Base-by-base conservation (phyloP, 92 coral and sea anemone genomes). In the Phenganax stokvisi region DNA sequence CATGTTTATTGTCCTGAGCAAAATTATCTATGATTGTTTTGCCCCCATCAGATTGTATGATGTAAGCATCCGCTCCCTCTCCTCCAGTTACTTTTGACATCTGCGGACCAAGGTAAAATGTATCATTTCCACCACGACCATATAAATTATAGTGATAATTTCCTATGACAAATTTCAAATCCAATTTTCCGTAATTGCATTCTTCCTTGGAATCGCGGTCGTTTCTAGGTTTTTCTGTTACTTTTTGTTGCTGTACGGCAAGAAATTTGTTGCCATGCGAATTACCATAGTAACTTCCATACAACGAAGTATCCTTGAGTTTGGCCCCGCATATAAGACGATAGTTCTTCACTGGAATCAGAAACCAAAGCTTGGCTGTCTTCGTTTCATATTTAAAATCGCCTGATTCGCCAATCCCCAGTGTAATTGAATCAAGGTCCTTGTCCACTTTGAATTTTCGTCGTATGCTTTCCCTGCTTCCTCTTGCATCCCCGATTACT, bases 21-120 rank as follows among this genome's bases (percentile, higher is more conserved):
- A 87, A 87, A 84, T 87, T 87, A 75, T 87, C 89, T 28, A 87
- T 83, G 29, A 87, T 61, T 55, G 89, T 79, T 79, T 72, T 87
- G 9, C 89, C 89, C 25, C 89, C 84, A 58, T 87, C 87, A 7
- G 84, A 84, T 51, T 85, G 88, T 59, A 87, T 66, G 51, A 87
- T 66, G 56, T 87, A 87, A 8, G 79, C 65, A 25, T 87, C 90
- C 30, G 82, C 70, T 7, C 85, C 87, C 13, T 55, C 56, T 27
- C 90, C 90, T 73, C 90, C 90, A 6, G 87, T 84, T 0, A 87
- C 87, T 10, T 64, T 7, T 8, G 85, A 62, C 73, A 84, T 74
- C 63, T 87, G 81, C 1, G 90, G 90, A 61, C 90, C 90, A 15
- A 87, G 85, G n/a, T 84, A 87, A 62, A 87, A 87, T 0, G 80